Base-by-base conservation (phyloP, 2,797 vertebrate species). In the Benthosema pterotum region DNA sequence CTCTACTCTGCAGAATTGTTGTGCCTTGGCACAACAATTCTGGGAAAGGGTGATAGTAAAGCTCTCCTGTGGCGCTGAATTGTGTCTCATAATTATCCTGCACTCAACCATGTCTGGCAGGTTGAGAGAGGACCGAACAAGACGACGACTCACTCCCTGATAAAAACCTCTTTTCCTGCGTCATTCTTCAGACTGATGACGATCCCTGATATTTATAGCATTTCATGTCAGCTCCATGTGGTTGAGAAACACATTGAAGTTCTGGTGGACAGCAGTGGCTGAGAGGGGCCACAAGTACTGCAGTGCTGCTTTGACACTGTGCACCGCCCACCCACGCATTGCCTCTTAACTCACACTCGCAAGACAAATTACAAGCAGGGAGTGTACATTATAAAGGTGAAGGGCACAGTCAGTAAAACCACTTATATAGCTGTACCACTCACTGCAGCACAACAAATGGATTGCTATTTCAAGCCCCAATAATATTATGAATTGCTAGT, bases 81-180 rank as follows among this genome's bases (percentile, higher is more conserved):
- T 53, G 79, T 74, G 63, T 61, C 0, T 62, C 69, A 47, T 63
- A 59, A 83, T 87, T 58, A 57, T 63, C 42, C 67, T 43, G 59
- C 60, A 5, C 63, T 77, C 74, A 72, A 47, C 81, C 67, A 1
- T 75, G 65, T 79, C 76, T 25, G 17, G 49, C 52, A 57, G 69
- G 53, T 77, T 25, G 17, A 47, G 50, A 57, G 71, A 53, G 42
- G 59, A 69, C 7, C 38, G 28, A 77, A 65, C 32, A 38, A 38
- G 32, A 38, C 25, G 32, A 38, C 25, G 52, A 60, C 49, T 77
- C 62, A 50, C 65, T 60, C 56, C 42, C 48, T 22, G 43, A 65
- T 48, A 72, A 57, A 56, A 57, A 56, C 46, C 13, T 48, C 55
- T 72, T 53, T 15, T n/a, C n/a, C 16, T 43, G 32, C 42, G 28